Base-by-base conservation (phyloP, 2,113 vertebrate species). In the Gavialis gangeticus region DNA sequence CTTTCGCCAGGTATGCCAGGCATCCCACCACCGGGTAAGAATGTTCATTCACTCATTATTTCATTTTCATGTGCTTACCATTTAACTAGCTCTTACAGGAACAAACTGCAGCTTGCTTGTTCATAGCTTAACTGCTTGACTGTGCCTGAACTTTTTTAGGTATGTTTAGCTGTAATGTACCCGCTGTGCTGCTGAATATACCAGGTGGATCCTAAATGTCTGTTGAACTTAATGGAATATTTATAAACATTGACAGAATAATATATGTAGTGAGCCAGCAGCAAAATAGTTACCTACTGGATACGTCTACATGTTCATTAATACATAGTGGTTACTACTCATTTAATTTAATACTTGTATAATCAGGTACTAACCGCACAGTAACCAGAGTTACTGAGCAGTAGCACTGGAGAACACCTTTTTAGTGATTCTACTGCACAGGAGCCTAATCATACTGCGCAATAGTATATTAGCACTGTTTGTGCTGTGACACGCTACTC, bases 11-110 rank as follows among this genome's bases (percentile, higher is more conserved):
- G 98, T 98, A 98, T 99, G 97, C 98, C 98, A 92, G 98, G 98
- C 98, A 98, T 99, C 98, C 98, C 98, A 88, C 98, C 98, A 97
- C 98, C 98, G 96, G 99, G 99, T 99, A 99, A 99, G 99, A 98
- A 97, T 89, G 96, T 98, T 98, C 97, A 98, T 98, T 98, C 97
- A 97, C 98, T 98, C 97, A 96, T 97, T 97, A 28, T 97, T 95
- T 98, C 97, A 91, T 97, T 82, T 97, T 97, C 95, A 87, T 98
- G 96, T 98, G 98, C 98, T 99, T 98, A 97, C 97, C 90, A 96
- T 97, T 98, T 96, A 97, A 96, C 94, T 96, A 97, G 46, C 97
- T 97, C 94, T 98, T 98, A 94, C 97, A 98, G 98, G 98, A 98
- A 97, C 95, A 97, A 97, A 97, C 98, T 98, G 97, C 97, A 98